These are phyloP conservation scores for Fregata magnificens DNA, from an alignment of 2,113 vertebrate genomes.

Conservation along the genomic window DNA sequence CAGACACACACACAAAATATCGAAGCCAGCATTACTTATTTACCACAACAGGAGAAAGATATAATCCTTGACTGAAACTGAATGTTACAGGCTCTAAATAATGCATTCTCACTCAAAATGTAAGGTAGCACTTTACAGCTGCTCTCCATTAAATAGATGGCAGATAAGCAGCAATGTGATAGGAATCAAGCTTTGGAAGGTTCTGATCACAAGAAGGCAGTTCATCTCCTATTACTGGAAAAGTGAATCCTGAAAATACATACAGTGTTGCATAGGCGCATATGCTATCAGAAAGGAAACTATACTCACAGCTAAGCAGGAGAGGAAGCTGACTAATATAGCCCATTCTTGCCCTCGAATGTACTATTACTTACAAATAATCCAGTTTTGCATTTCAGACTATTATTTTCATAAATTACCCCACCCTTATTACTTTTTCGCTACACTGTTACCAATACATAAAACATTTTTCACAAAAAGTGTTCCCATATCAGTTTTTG, in stretches of 20 bases:
- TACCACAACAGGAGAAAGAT: background rate
- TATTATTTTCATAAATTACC: background rate
- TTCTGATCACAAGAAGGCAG: background rate
- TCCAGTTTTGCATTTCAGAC: background rate
- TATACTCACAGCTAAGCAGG: background rate
- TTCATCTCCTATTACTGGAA: background rate
- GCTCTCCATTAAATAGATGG: background rate
- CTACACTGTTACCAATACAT: background rate
- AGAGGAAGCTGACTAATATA: background rate
- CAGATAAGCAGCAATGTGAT: conserved; percentile 11
- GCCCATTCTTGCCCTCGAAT: background rate
- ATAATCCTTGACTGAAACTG: background rate
- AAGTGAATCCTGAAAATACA: background rate
- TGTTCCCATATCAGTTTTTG: background rate
- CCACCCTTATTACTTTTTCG: background rate
- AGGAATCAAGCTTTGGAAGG: conserved; percentile 31
- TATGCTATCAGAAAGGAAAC: background rate
- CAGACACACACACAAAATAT: background rate
- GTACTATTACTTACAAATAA: background rate
- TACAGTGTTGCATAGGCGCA: background rate
- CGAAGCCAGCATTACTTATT: conserved; percentile 25
- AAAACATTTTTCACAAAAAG: background rate
- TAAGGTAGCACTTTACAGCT: conserved; percentile 1
- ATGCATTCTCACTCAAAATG: background rate
- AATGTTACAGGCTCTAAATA: background rate